Evolutionary conservation across 2,888 invertebrate genomes (phyloP).

Genomic region (Rotaria socialis): DNA sequence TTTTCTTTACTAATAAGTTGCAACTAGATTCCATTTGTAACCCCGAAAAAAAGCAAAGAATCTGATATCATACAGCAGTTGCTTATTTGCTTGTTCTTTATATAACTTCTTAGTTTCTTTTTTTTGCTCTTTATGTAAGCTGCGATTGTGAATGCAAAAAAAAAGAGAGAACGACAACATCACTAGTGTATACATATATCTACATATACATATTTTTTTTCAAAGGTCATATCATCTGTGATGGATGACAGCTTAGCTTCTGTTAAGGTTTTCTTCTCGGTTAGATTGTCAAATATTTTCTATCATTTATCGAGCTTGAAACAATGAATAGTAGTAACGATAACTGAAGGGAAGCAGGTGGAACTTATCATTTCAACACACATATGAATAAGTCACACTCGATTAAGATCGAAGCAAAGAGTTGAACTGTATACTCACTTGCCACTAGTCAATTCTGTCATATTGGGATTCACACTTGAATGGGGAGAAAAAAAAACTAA

Average conservation of each 20-base stretch:
- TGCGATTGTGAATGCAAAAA: not conserved
- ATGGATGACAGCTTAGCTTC: not conserved
- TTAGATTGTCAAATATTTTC: not conserved
- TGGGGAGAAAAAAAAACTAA: conserved; percentile 24
- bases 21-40: conserved; percentile 1
- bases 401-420: not conserved
- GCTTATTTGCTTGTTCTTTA: not conserved
- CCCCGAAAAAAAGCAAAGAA: not conserved
- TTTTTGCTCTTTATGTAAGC: not conserved
- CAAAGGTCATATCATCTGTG: not conserved
- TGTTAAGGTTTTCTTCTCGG: not conserved
- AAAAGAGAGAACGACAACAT: not conserved
- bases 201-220: not conserved
- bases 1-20: not conserved
- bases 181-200: not conserved
- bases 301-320: not conserved
- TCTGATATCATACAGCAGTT: not conserved
- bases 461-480: conserved; percentile 22
- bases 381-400: not conserved
- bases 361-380: not conserved
- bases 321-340: not conserved
- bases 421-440: not conserved
- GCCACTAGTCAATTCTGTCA: not conserved
- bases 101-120: not conserved
- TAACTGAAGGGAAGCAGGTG: not conserved